Evolutionary conservation across 2,888 invertebrate species (phyloP).

Genomic region (Podabrus alpinus): DNA sequence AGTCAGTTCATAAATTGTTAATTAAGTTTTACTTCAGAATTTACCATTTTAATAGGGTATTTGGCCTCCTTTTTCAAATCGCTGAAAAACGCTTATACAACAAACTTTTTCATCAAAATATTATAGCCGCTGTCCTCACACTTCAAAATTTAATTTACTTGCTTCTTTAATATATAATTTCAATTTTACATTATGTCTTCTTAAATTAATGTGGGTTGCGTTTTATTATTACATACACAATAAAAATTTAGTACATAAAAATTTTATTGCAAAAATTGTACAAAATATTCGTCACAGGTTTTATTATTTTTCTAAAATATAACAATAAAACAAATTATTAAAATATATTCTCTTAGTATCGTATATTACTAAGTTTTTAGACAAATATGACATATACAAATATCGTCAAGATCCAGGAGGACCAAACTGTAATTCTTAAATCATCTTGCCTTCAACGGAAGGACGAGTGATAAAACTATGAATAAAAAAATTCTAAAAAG

Average conservation of each 20-base stretch:
- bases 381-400: too few species aligned
- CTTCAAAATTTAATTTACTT: neutral
- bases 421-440: too few species aligned
- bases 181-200: neutral
- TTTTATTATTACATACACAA: neutral
- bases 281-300: neutral
- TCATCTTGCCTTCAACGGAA: too few species aligned
- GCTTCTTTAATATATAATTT: neutral
- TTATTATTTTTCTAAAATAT: neutral
- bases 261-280: neutral
- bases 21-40: neutral
- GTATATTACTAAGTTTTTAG: neutral
- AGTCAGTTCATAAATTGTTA: neutral
- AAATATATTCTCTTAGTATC: neutral
- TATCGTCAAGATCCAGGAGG: too few species aligned
- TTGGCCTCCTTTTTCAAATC: neutral
- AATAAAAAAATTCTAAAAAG: too few species aligned
- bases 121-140: neutral
- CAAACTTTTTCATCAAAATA: neutral
- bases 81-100: neutral
- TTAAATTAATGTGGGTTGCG: neutral
- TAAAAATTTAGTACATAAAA: neutral
- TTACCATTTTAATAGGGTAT: neutral
- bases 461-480: too few species aligned
- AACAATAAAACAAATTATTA: neutral